Evolutionary conservation across 2,888 invertebrate species (phyloP), one percentile per base, ranked within the genome.

Genomic region (Sturmia bella): DNA sequence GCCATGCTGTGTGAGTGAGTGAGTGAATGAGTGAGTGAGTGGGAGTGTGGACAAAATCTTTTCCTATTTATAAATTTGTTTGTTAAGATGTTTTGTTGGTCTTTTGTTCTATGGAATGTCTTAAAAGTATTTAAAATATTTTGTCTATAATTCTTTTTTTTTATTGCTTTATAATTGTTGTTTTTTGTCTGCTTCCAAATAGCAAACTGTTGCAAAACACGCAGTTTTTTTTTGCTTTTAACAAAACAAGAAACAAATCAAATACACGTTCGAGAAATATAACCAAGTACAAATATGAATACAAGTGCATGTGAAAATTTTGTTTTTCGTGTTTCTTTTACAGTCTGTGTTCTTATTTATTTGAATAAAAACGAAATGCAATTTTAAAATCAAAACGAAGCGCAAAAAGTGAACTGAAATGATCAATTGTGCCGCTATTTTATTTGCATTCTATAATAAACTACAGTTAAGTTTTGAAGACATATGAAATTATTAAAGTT

Each of bases 1-100:
- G 96, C 94, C 95, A 95, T 95, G 24, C 19, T 43, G 66, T 21
- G 64, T 15, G 32, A 32, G 17, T 12, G 64, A 17, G 52, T 59
- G 11, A n/a, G n/a, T n/a, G n/a, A n/a, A n/a, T n/a, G n/a, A n/a
- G n/a, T n/a, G n/a, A n/a, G n/a, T 43, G 66, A 37, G 64, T 15
- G 32, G 39, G 17, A 15, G 64, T 24, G 52, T 59, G 11, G 17
- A 57, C 7, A 27, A 39, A 12, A 41, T 15, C 19, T 52, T 32
- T 32, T 32, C 32, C 9, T 32, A 52, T 63, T 63, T 70, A 21
- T 64, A 64, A 48, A 17, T 15, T 27, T 74, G 13, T 57, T 0
- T 63, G 12, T 76, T 12, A 37, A 17, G 15, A 9, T 39, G 3
- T 61, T 69, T 21, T 21, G 48, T 21, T 56, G 12, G 17, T 32